Evolutionary conservation across 1,140 invertebrate genomes (phyloP).

Genomic region (Drosophila oshimai): DNA sequence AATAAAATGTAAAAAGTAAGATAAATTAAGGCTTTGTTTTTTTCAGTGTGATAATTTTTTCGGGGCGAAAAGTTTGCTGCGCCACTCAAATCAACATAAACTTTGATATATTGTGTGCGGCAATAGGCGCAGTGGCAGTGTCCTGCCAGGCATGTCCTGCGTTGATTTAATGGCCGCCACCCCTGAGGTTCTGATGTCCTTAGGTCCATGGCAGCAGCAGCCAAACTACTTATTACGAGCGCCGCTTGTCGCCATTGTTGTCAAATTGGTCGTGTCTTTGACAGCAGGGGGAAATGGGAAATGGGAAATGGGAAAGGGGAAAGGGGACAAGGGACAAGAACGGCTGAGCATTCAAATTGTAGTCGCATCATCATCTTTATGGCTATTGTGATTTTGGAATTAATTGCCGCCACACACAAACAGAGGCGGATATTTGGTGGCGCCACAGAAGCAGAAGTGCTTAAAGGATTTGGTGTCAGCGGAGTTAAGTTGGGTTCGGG

Average conservation of each 20-base stretch:
- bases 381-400: constrained; percentile 79
- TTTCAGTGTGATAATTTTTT: constrained; percentile 1
- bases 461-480: constrained; percentile 67
- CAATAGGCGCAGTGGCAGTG: constrained; percentile 60
- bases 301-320: neutral
- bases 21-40: neutral
- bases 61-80: constrained; percentile 32
- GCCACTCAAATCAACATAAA: constrained; percentile 81
- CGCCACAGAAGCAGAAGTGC: constrained; percentile 61
- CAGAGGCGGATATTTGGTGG: constrained; percentile 36
- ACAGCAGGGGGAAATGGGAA: constrained; percentile 34
- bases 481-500: constrained; percentile 30
- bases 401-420: constrained; percentile 66
- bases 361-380: constrained; percentile 80
- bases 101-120: constrained; percentile 80
- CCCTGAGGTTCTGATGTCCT: constrained; percentile 32
- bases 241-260: constrained; percentile 77
- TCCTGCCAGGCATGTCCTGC: constrained; percentile 67
- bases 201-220: neutral
- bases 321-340: neutral
- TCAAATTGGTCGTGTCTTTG: constrained; percentile 67
- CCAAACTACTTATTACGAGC: constrained; percentile 72
- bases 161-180: constrained; percentile 73
- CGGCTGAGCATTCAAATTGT: constrained; percentile 67
- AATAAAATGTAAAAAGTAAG: neutral